A percentile compares a stretch with the other conserved stretches of the same genome.
These are phyloP conservation scores for Seriola dumerili DNA, from an alignment of 2,113 vertebrate genomes.

Conservation along the genomic window DNA sequence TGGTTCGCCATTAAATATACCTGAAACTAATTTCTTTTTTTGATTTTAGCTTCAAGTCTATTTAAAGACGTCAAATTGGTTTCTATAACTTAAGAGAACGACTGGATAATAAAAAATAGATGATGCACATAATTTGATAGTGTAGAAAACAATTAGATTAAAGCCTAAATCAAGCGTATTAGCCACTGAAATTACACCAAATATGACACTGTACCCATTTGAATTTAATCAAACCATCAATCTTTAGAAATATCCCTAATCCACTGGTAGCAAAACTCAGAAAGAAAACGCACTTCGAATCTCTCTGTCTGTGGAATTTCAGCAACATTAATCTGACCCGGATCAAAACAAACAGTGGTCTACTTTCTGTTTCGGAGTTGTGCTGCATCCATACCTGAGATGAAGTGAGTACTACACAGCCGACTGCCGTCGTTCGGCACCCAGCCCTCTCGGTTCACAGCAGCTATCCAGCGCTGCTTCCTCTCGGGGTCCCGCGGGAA, in stretches of 20 bases:
- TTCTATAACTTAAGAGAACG: background rate
- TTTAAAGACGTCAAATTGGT: background rate
- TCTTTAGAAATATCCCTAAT: too few relatives aligned
- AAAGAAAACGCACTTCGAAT: background rate
- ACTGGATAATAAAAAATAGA: background rate
- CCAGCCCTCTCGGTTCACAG: constrained; percentile 85
- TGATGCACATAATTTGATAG: background rate
- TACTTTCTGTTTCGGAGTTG: background rate
- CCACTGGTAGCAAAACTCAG: background rate
- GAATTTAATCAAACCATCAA: background rate
- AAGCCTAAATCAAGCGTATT: background rate
- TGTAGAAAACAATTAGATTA: background rate
- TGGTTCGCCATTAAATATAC: background rate
- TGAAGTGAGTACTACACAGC: constrained; percentile 84
- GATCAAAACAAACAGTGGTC: background rate
- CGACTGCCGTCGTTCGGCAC: constrained; percentile 84
- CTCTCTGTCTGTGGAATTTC: background rate
- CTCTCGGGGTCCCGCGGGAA: constrained; percentile 84
- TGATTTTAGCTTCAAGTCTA: background rate
- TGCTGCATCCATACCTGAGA: constrained; percentile 74
- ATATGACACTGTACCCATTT: background rate
- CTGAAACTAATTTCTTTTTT: background rate
- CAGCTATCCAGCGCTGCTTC: constrained; percentile 85
- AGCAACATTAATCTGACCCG: too few relatives aligned
- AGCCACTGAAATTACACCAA: background rate